These are phyloP conservation scores for Linnaemya tessellans DNA, from an alignment of 2,888 invertebrate species.

Conservation along the genomic window DNA sequence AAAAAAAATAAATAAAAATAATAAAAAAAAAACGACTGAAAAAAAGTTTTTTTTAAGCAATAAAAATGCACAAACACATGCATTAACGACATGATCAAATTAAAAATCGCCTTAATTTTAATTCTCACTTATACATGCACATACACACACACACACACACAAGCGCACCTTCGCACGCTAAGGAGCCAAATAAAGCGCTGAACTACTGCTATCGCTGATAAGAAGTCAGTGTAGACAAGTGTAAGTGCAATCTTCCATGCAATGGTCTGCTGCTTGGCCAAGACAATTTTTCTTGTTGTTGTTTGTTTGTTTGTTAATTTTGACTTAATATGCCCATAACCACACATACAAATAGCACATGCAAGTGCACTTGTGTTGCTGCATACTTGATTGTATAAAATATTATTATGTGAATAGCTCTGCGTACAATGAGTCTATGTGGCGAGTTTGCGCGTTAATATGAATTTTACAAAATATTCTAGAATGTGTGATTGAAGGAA, in stretches of 20 bases:
- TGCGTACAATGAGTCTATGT: background rate
- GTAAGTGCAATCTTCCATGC: constrained; percentile 62
- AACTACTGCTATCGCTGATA: constrained; percentile 54
- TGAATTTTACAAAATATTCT: constrained; percentile 22
- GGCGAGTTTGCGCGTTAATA: constrained; percentile 6
- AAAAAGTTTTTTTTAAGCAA: background rate
- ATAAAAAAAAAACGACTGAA: constrained; percentile 9
- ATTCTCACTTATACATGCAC: constrained; percentile 8
- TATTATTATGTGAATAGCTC: background rate
- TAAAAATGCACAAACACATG: constrained; percentile 42
- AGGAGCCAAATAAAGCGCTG: constrained; percentile 37
- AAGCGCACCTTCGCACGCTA: constrained; percentile 13
- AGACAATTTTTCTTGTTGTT: constrained; percentile 32
- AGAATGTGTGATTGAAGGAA: constrained; percentile 52
- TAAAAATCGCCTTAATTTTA: constrained; percentile 58
- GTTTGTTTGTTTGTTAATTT: too few relatives aligned
- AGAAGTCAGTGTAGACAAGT: constrained; percentile 53
- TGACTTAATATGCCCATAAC: background rate
- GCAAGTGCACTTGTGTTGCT: background rate
- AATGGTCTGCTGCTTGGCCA: constrained; percentile 40
- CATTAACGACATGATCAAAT: constrained; percentile 57
- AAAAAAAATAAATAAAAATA: background rate
- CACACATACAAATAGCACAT: background rate
- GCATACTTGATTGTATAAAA: too few relatives aligned
- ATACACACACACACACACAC: background rate